Base-by-base conservation (phyloP, 2,113 vertebrate genomes). In the Callionymus lyra region DNA sequence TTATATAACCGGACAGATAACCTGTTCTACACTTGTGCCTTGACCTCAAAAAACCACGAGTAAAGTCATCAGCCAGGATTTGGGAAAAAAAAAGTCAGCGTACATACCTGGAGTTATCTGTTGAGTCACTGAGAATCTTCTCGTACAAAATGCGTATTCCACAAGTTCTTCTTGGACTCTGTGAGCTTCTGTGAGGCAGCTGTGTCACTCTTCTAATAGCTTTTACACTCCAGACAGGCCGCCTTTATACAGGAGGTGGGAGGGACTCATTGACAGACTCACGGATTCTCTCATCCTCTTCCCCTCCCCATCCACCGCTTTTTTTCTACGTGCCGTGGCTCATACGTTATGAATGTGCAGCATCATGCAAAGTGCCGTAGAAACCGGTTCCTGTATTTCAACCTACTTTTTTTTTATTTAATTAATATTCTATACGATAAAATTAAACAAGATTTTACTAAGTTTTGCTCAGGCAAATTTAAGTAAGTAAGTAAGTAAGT, bases 201-300 rank as follows among this genome's bases (percentile, higher is more conserved):
- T 82, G 77, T 87, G 81, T 82, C 75, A 85, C 85, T 74, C 82
- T 83, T 73, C 78, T 87, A 81, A 85, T 86, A 86, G 80, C 81
- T 85, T 72, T 65, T 80, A 63, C 69, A 61, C 75, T 67, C 66
- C 79, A 76, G 56, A 74, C 57, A 13, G 65, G 42, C 53, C 38
- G 68, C 77, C 78, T 88, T 90, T 92, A 90, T 88, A 86, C 62
- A 50, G 15, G 50, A 64, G 54, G 71, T 85, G 81, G 83, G 85
- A 84, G 88, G 82, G 84, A 80, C 84, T 53, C 55, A 34, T 34
- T 66, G 47, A 69, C 50, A 56, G 61, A 79, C 72, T 74, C 53
- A 59, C 47, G 50, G 47, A 49, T 15, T 50, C 68, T 69, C 73
- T 76, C 75, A 80, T 74, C 77, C 64, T 53, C 42, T 32, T 40